phyloP scores from a whole-genome alignment of 2,888 invertebrate genomes.

The Rhyacophila evoluta region DNA sequence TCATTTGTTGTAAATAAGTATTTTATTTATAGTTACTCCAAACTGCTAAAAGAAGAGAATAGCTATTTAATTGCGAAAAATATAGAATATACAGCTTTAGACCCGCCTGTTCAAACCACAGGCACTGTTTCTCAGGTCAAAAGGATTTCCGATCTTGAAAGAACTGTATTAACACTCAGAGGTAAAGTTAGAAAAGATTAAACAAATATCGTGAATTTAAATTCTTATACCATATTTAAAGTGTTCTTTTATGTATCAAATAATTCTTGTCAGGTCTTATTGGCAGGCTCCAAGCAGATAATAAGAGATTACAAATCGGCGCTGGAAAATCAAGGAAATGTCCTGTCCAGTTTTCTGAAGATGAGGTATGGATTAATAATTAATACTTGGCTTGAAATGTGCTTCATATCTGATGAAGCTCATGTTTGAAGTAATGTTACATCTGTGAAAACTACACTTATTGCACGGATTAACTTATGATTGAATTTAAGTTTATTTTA shows the following conservation, averaged over 20 bases:
- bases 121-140: slow-evolving; percentile 56
- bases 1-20: too few relatives aligned
- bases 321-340: slow-evolving; percentile 56
- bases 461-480: too few relatives aligned
- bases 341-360: slow-evolving; percentile 2
- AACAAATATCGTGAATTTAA: background rate
- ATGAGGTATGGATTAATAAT: slow-evolving; percentile 31
- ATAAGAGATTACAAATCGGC: slow-evolving; percentile 58
- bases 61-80: slow-evolving; percentile 65
- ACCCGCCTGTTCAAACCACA: background rate
- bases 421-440: too few relatives aligned
- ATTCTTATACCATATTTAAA: too few relatives aligned
- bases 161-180: slow-evolving; percentile 67
- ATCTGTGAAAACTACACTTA: too few relatives aligned
- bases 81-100: slow-evolving; percentile 43
- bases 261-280: slow-evolving; percentile 64
- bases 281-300: slow-evolving; percentile 65
- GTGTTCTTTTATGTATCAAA: slow-evolving; percentile 32
- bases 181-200: slow-evolving; percentile 57
- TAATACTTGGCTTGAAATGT: too few relatives aligned
- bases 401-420: too few relatives aligned
- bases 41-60: slow-evolving; percentile 74
- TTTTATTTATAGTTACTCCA: slow-evolving; percentile 72
- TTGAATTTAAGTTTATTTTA: too few relatives aligned
- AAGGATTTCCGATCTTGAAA: slow-evolving; percentile 66